These are phyloP conservation scores for Drosophila melanosoma DNA, from an alignment of 2,888 invertebrate species.

Conservation along the genomic window DNA sequence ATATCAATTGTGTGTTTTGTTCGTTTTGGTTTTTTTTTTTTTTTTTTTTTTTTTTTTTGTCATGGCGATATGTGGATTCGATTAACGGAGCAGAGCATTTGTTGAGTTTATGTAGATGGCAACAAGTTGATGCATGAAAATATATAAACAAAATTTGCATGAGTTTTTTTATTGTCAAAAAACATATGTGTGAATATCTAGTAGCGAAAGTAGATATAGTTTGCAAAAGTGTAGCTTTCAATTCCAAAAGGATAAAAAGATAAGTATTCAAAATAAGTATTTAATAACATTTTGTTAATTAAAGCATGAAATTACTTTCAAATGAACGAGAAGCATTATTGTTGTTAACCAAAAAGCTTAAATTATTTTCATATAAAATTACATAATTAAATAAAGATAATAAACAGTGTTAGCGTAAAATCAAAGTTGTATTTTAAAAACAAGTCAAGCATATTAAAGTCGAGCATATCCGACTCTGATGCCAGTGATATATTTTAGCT, in stretches of 20 bases:
- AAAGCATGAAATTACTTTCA: background rate
- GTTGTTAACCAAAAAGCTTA: background rate
- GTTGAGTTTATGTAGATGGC: constrained; percentile 45
- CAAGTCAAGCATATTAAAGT: background rate
- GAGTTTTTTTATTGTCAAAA: constrained; percentile 19
- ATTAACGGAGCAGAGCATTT: constrained; percentile 36
- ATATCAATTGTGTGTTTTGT: constrained; percentile 45
- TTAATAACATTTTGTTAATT: background rate
- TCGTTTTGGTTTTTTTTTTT: constrained; percentile 19
- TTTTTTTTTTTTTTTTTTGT: constrained; percentile 26
- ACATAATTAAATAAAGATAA: background rate
- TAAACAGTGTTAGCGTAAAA: background rate
- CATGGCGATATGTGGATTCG: constrained; percentile 64
- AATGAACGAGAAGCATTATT: background rate
- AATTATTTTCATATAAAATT: background rate
- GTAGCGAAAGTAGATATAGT: background rate
- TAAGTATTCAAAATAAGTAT: background rate
- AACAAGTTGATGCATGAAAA: constrained; percentile 65
- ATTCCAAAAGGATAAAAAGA: background rate
- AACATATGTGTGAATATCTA: constrained; percentile 8
- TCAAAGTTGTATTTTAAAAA: background rate
- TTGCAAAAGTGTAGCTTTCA: background rate
- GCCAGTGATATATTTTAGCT: background rate
- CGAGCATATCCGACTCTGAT: background rate
- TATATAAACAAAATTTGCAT: constrained; percentile 41